Evolutionary conservation across 2,888 invertebrate genomes (phyloP).

Genomic region (Steromphala cineraria): DNA sequence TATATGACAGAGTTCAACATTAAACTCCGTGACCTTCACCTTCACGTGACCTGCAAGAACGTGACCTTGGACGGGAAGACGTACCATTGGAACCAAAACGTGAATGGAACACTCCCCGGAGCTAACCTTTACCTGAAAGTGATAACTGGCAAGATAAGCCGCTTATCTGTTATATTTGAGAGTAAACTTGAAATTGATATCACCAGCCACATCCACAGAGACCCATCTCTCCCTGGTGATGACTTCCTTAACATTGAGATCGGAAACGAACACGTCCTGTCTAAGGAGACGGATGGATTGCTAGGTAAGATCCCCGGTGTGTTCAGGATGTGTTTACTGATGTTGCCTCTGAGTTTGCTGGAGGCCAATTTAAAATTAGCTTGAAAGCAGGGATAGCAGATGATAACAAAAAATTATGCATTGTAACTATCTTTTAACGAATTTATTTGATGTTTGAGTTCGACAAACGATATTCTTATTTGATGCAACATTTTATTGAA

Average conservation of each 20-base stretch:
- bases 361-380: too few species aligned
- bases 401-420: too few species aligned
- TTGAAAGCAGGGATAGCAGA: too few species aligned
- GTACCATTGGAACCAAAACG: background rate
- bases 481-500: too few species aligned
- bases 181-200: slow-evolving; percentile 25
- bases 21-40: background rate
- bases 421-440: too few species aligned
- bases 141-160: background rate
- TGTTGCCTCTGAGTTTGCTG: background rate
- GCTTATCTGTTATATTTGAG: slow-evolving; percentile 23
- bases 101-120: slow-evolving; percentile 1
- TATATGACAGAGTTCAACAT: slow-evolving; percentile 22
- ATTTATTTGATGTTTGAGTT: too few species aligned
- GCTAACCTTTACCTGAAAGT: slow-evolving; percentile 15
- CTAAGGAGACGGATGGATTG: slow-evolving; percentile 22
- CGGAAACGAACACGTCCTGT: slow-evolving; percentile 29
- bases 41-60: slow-evolving; percentile 14
- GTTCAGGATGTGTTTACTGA: background rate
- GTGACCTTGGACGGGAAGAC: slow-evolving; percentile 8
- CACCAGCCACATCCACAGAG: slow-evolving; percentile 15
- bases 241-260: slow-evolving; percentile 34
- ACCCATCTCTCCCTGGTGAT: background rate
- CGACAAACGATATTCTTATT: too few species aligned
- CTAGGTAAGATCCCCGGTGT: slow-evolving; percentile 24